Evolutionary conservation across 2,888 invertebrate species (phyloP).

Genomic region (Meiosimyza decipiens): DNA sequence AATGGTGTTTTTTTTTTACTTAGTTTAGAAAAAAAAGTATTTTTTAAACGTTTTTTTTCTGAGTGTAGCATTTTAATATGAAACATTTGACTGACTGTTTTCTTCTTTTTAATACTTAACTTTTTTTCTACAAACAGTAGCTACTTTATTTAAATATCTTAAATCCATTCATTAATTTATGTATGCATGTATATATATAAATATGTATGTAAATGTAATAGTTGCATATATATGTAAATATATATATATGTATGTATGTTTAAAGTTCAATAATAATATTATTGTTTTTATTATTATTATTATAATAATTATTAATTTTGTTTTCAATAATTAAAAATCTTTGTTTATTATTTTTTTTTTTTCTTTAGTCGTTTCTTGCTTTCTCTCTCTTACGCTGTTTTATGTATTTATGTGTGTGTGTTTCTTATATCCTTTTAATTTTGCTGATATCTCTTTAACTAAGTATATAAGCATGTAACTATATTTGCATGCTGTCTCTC

Average conservation of each 20-base stretch:
- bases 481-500: background rate
- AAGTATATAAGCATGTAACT: background rate
- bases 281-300: constrained; percentile 8
- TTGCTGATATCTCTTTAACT: background rate
- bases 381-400: constrained; percentile 35
- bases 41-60: too few species aligned
- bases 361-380: constrained; percentile 34
- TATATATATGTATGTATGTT: constrained; percentile 11
- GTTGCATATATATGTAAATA: constrained; percentile 21
- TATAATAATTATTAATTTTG: constrained; percentile 36
- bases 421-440: background rate
- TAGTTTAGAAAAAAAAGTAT: too few species aligned
- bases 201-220: constrained; percentile 26
- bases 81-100: too few species aligned
- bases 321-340: constrained; percentile 27
- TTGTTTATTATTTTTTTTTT: background rate
- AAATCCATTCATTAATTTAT: too few species aligned
- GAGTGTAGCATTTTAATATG: too few species aligned
- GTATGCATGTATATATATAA: constrained; percentile 10
- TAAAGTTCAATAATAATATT: constrained; percentile 3
- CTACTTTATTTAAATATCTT: too few species aligned
- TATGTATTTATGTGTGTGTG: background rate
- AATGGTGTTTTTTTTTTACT: too few species aligned
- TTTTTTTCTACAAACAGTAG: too few species aligned
- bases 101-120: too few species aligned